These are phyloP conservation scores for Ictalurus furcatus DNA, from an alignment of 2,113 vertebrate species.

Conservation along the genomic window DNA sequence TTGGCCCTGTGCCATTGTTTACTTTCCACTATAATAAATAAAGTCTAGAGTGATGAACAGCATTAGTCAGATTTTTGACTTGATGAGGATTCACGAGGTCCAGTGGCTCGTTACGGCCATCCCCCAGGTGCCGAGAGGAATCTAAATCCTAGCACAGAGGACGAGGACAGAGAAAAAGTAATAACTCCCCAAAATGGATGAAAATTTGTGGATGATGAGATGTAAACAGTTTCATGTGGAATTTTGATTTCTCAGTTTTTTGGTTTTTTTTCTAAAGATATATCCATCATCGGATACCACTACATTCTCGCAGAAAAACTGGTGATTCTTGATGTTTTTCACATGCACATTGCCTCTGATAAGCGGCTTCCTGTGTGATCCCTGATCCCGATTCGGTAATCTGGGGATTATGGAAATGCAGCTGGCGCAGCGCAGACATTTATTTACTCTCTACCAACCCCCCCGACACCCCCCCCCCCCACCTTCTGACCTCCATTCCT, in stretches of 20 bases:
- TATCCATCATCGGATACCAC: not conserved
- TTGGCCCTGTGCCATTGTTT: not conserved
- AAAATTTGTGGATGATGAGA: not conserved
- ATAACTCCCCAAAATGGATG: not conserved
- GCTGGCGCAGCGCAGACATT: slow-evolving; percentile 64
- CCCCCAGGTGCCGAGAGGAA: not conserved
- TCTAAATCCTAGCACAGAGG: slow-evolving; percentile 16
- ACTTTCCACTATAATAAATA: slow-evolving; percentile 22
- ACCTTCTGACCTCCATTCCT: slow-evolving; percentile 57
- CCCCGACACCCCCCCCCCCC: not conserved
- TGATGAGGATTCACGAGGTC: slow-evolving; percentile 33
- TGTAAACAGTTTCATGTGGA: not conserved
- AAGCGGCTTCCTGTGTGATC: slow-evolving; percentile 61
- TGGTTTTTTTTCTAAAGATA: not conserved
- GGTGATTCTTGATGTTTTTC: slow-evolving; percentile 3
- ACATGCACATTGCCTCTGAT: slow-evolving; percentile 56
- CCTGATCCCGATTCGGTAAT: slow-evolving; percentile 75
- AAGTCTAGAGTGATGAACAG: slow-evolving; percentile 10
- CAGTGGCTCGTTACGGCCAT: not conserved
- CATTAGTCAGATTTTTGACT: slow-evolving; percentile 16
- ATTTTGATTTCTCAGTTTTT: not conserved
- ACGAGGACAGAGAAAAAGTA: not conserved
- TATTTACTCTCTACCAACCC: slow-evolving; percentile 39
- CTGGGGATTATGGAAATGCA: slow-evolving; percentile 75
- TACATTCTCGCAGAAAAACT: not conserved